Percentiles rank a stretch among this genome's conserved stretches.
Evolutionary conservation across 1,140 invertebrate genomes (phyloP).

Genomic region (Pomacea maculata): DNA sequence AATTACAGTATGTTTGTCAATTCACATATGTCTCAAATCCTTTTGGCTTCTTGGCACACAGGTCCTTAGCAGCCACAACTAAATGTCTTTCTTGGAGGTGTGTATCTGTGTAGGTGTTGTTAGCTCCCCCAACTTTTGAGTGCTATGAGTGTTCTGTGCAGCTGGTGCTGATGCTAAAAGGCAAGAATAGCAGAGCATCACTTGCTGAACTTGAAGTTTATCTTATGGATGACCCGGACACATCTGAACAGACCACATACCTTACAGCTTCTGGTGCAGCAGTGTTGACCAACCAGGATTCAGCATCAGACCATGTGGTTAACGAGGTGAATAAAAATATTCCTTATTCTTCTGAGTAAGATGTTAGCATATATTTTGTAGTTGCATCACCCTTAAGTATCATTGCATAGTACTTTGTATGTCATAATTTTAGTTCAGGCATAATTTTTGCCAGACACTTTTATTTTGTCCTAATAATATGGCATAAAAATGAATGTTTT

Average conservation of each 20-base stretch:
- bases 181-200: slow-evolving; percentile 24
- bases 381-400: too few relatives aligned
- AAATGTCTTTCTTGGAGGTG: too few relatives aligned
- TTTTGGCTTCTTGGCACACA: too few relatives aligned
- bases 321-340: slow-evolving; percentile 7
- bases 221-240: slow-evolving; percentile 45
- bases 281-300: slow-evolving; percentile 32
- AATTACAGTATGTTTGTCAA: too few relatives aligned
- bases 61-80: too few relatives aligned
- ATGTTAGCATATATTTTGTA: too few relatives aligned
- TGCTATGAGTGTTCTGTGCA: not conserved
- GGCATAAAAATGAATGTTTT: not conserved
- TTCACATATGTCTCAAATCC: too few relatives aligned
- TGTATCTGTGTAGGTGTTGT: too few relatives aligned
- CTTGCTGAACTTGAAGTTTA: slow-evolving; percentile 49
- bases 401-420: too few relatives aligned
- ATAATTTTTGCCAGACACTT: not conserved
- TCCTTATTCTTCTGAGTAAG: too few relatives aligned
- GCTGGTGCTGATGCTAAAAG: slow-evolving; percentile 32
- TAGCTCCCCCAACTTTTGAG: too few relatives aligned
- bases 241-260: slow-evolving; percentile 40
- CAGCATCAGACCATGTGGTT: not conserved
- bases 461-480: not conserved
- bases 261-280: slow-evolving; percentile 33
- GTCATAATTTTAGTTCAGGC: too few relatives aligned